Base-by-base conservation (phyloP, 2,113 vertebrate species). In the Climacteris rufus region DNA sequence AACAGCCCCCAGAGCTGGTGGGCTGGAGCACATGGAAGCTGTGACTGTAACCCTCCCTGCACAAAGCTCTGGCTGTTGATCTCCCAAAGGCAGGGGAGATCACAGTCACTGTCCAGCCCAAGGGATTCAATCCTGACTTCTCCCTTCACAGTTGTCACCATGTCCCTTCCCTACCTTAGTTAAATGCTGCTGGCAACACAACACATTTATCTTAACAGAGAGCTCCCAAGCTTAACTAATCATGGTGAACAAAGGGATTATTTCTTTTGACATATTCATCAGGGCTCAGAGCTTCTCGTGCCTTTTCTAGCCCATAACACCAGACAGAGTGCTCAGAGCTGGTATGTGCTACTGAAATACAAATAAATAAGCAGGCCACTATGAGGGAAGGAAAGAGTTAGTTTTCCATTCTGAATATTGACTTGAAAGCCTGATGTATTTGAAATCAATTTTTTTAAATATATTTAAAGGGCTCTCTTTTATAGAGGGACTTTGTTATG, bases 401-500 rank as follows among this genome's bases (percentile, higher is more conserved):
- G 63, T 75, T 90, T 95, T 83, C 83, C 77, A 44, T 75, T 87
- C 93, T 90, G 53, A 47, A 63, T 82, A 88, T 68, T 86, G n/a
- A 88, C 68, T 91, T 63, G 37, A 83, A 71, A 77, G 27, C 18
- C 56, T 83, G 71, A 66, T 8, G 3, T 68, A 92, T 75, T 87
- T 83, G 83, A 97, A 93, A 92, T 87, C 68, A 75, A 71, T 42
- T 78, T 94, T 88, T 27, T 0, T 60, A 95, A 75, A 52, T 76
- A 63, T 42, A 77, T 33, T 94, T 90, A 71, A 94, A 88, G 49
- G 23, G 13, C 20, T 83, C 25, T 71, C 75, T 91, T 97, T 91
- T 95, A 95, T 80, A 96, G 90, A 96, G 47, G 37, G 52, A 93
- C 83, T 84, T 84, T 66, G 60, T 91, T 83, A 90, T 49, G 79